phyloP scores from a whole-genome alignment of 1,140 invertebrate species.

The Atta texana region DNA sequence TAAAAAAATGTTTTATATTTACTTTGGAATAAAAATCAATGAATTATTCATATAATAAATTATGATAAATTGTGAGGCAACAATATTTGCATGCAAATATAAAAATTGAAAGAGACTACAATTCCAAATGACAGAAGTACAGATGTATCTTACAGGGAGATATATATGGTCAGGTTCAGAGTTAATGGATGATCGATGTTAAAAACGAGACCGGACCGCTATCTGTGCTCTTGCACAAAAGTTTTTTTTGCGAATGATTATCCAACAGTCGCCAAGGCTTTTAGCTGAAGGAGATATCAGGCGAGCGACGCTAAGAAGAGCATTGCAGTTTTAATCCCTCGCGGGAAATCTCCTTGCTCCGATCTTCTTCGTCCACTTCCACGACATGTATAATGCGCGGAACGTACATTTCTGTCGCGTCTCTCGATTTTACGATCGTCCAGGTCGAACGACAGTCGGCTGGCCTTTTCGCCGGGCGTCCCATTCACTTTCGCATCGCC shows the following conservation, averaged over 20 bases:
- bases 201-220: not conserved
- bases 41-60: not conserved
- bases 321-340: conserved; percentile 28
- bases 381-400: conserved; percentile 5
- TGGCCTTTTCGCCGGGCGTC: conserved; percentile 49
- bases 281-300: conserved; percentile 34
- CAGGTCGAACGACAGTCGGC: conserved; percentile 31
- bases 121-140: not conserved
- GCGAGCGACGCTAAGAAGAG: conserved; percentile 13
- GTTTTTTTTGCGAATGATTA: conserved; percentile 34
- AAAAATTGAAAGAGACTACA: not conserved
- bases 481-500: conserved; percentile 77
- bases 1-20: not conserved
- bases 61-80: not conserved
- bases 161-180: not conserved
- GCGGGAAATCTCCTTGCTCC: conserved; percentile 2
- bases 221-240: conserved; percentile 2
- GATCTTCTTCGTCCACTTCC: conserved; percentile 10
- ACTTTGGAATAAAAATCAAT: not conserved
- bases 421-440: conserved; percentile 68
- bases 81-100: not conserved
- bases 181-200: conserved; percentile 49
- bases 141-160: not conserved
- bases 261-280: conserved; percentile 34
- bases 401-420: conserved; percentile 49